phyloP scores from a whole-genome alignment of 1,140 invertebrate species.

The Oryzaephilus surinamensis region DNA sequence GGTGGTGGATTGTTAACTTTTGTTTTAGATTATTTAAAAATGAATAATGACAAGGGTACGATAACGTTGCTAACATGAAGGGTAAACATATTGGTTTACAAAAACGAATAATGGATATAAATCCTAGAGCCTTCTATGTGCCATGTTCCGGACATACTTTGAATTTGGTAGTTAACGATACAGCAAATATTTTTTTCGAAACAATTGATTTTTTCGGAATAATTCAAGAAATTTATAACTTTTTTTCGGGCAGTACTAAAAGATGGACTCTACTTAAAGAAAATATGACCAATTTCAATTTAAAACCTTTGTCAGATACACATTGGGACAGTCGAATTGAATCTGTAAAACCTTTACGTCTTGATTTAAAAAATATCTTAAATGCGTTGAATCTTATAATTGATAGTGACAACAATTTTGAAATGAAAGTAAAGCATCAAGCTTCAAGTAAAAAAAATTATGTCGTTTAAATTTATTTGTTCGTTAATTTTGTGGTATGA shows the following conservation, averaged over 20 bases:
- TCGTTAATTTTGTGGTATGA: constrained; percentile 8
- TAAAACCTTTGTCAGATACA: too few relatives aligned
- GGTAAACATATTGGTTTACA: constrained; percentile 24
- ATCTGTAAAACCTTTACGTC: constrained; percentile 18
- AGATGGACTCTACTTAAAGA: constrained; percentile 26
- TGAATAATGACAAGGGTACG: constrained; percentile 20
- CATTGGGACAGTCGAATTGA: too few relatives aligned
- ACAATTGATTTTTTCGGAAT: constrained; percentile 13
- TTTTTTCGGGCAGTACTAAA: constrained; percentile 25
- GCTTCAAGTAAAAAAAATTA: too few relatives aligned
- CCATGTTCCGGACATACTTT: constrained; percentile 21
- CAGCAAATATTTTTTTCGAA: constrained; percentile 11
- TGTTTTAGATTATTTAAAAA: constrained; percentile 7
- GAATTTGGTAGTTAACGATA: constrained; percentile 22
- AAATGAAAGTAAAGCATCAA: too few relatives aligned
- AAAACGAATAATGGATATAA: constrained; percentile 17
- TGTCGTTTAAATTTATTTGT: too few relatives aligned
- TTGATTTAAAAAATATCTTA: constrained; percentile 15
- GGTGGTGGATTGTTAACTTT: too few relatives aligned
- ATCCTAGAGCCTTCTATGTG: constrained; percentile 18
- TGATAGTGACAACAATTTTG: constrained; percentile 5
- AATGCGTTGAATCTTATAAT: constrained; percentile 15
- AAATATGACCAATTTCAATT: too few relatives aligned
- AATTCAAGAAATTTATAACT: constrained; percentile 15
- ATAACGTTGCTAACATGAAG: constrained; percentile 24